Conservation (phyloP, 2,797 vertebrate species). For the Tangara arthus region DNA sequence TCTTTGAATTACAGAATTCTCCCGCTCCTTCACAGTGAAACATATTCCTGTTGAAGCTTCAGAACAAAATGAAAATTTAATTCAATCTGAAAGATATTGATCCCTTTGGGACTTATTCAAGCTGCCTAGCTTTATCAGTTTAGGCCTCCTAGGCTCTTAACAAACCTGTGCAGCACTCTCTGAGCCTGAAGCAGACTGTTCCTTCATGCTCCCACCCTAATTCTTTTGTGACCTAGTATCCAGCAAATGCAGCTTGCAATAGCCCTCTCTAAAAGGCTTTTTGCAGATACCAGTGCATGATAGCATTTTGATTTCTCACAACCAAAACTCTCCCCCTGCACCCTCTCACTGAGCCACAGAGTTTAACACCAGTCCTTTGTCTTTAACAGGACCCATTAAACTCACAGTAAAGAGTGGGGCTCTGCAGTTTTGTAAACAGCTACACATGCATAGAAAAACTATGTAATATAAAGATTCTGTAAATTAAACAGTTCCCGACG, state of each 20-base stretch:
- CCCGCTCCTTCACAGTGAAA: neutral
- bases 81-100: constrained; percentile 6
- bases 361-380: neutral
- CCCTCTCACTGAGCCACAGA: neutral
- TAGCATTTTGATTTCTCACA: neutral
- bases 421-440: neutral
- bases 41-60: neutral
- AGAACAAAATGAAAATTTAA: neutral
- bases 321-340: neutral
- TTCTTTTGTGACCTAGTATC: neutral
- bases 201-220: constrained; percentile 1
- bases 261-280: neutral
- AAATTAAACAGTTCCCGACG: too few relatives aligned
- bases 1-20: neutral
- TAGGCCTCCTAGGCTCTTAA: neutral
- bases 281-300: neutral
- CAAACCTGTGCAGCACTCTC: neutral
- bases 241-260: constrained; percentile 21
- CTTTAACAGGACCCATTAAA: neutral
- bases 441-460: too few relatives aligned
- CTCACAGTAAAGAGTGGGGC: neutral
- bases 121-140: neutral
- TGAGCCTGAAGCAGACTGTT: neutral
- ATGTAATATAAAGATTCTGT: too few relatives aligned
- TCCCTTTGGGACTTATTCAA: neutral